Percentiles rank a stretch among this genome's conserved stretches.
Evolutionary conservation across 2,113 vertebrate genomes (phyloP).

Genomic region (Malurus melanocephalus): DNA sequence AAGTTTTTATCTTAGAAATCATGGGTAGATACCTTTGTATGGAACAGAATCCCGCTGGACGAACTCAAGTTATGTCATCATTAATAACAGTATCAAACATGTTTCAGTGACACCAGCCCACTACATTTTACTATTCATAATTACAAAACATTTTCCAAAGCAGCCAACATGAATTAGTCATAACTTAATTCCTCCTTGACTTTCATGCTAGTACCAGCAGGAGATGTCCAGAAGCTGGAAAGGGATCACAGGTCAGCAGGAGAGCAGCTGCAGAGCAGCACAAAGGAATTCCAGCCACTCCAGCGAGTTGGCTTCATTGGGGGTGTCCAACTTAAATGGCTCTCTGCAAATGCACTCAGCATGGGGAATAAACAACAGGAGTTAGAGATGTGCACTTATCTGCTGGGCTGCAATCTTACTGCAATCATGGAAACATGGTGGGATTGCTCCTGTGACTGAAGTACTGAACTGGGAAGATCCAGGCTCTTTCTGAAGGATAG

Average conservation of each 20-base stretch:
- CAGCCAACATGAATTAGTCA: background rate
- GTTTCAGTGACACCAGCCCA: background rate
- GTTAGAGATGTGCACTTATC: background rate
- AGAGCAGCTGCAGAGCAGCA: background rate
- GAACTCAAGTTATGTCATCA: background rate
- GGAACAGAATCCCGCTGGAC: background rate
- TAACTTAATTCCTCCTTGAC: background rate
- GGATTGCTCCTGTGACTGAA: background rate
- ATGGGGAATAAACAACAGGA: background rate
- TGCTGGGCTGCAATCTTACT: background rate
- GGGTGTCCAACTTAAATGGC: background rate
- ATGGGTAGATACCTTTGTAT: background rate
- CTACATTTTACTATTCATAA: background rate
- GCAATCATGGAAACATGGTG: background rate
- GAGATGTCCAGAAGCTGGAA: background rate
- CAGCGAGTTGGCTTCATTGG: background rate
- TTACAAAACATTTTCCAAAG: background rate
- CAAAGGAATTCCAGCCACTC: background rate
- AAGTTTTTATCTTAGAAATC: background rate
- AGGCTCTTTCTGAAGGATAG: background rate
- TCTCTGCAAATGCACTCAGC: background rate
- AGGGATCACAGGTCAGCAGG: background rate
- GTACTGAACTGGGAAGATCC: background rate
- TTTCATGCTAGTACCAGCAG: background rate
- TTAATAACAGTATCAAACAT: background rate